Evolutionary conservation across 2,113 vertebrate species (phyloP).

Genomic region (Leucopsar rothschildi): DNA sequence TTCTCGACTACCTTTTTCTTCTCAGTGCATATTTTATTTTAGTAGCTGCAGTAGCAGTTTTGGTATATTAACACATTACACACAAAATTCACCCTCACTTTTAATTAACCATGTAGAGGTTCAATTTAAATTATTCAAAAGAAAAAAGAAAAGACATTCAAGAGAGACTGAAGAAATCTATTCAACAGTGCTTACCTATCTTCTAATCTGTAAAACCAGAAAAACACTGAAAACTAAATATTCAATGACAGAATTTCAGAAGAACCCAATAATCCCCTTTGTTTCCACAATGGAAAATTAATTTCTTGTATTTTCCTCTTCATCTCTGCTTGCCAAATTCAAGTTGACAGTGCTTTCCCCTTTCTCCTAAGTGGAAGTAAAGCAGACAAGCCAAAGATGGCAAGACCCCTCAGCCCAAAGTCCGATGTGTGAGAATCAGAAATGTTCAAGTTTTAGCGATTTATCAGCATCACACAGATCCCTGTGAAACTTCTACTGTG

Average conservation of each 20-base stretch:
- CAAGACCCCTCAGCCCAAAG: neutral
- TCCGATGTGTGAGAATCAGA: neutral
- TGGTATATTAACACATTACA: neutral
- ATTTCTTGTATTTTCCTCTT: neutral
- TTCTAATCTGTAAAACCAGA: neutral
- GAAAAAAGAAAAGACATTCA: neutral
- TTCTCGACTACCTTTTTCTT: neutral
- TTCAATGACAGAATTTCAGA: neutral
- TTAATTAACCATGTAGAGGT: neutral
- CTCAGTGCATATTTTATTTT: neutral
- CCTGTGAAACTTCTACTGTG: neutral
- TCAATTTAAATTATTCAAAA: neutral
- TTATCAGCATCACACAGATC: neutral
- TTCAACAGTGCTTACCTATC: neutral
- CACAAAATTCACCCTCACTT: neutral
- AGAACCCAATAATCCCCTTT: neutral
- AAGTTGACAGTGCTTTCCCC: neutral
- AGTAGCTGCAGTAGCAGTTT: neutral
- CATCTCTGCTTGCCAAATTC: neutral
- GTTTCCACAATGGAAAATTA: neutral
- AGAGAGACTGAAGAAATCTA: neutral
- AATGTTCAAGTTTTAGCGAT: neutral
- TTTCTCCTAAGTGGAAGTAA: neutral
- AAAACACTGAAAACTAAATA: neutral
- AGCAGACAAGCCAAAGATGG: neutral